Evolutionary conservation across 1,140 invertebrate species (phyloP), one percentile per base, ranked within the genome.

Genomic region (Ridgeia piscesae): DNA sequence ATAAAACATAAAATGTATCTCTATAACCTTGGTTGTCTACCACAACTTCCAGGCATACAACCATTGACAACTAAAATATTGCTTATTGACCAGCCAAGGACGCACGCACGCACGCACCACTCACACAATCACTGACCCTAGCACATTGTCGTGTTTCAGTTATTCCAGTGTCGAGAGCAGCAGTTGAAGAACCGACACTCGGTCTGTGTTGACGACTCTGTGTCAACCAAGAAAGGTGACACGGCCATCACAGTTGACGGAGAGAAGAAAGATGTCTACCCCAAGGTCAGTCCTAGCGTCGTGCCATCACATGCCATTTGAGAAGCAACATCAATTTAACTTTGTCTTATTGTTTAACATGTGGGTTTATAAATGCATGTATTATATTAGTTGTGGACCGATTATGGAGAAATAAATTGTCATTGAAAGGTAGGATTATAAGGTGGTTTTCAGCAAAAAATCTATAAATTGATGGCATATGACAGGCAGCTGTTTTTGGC

Each of bases 91-190:
- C 0, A 31, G 11, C 2, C 58, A 77, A 21, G 58, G 11, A 77
- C 27, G 58, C 58, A 77, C 27, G 58, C 2, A 77, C 58, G 58
- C 58, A 77, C 58, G 27, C 58, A 77, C 27, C 58, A 77, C 27
- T 4, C 2, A 77, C 58, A 31, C 58, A 77, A 9, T 21, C 58
- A 77, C 27, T 77, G 58, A 90, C 34, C 14, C n/a, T 33, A 90
- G n/a, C 89, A 21, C 0, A 4, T 17, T 90, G 14, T 92, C 89
- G 93, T 89, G 34, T 34, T 94, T 94, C 93, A 96, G 95, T 94
- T 95, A 92, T 96, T 96, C 93, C 95, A 95, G 89, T 93, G 96
- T 91, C 94, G 95, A 92, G 95, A 96, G 93, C 95, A 95, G 93
- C 95, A 95, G 93, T 94, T 94, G 88, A 95, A 96, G 21, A 48